These are phyloP conservation scores for Nemapogon koenigi DNA, from an alignment of 2,888 invertebrate species.

Conservation along the genomic window DNA sequence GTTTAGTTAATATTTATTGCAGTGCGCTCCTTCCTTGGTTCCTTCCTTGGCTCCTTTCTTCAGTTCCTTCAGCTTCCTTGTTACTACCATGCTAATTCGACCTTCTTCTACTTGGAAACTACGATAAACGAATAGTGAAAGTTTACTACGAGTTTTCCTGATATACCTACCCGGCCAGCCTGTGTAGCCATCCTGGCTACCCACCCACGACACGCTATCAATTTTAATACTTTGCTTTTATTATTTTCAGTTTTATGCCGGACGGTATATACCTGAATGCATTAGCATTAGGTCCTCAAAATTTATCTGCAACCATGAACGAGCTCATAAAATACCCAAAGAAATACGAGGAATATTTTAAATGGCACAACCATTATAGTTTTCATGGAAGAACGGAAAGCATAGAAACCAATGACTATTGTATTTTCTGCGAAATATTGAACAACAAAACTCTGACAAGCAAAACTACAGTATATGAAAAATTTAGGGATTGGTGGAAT, in stretches of 20 bases:
- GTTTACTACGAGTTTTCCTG: too few relatives aligned
- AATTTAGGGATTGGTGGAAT: slow-evolving; percentile 42
- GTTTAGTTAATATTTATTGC: too few relatives aligned
- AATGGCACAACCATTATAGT: slow-evolving; percentile 42
- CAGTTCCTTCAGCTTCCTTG: too few relatives aligned
- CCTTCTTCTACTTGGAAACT: too few relatives aligned
- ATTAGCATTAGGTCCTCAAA: slow-evolving; percentile 23
- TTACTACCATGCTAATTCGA: too few relatives aligned
- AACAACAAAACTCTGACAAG: slow-evolving; percentile 29
- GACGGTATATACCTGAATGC: slow-evolving; percentile 41
- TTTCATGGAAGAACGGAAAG: slow-evolving; percentile 29
- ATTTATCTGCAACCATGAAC: slow-evolving; percentile 33
- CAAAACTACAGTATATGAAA: slow-evolving; percentile 24
- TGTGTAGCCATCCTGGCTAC: too few relatives aligned
- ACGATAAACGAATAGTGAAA: too few relatives aligned
- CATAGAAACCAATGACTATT: slow-evolving; percentile 40
- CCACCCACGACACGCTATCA: too few relatives aligned
- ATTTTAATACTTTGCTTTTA: too few relatives aligned
- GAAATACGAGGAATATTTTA: slow-evolving; percentile 36
- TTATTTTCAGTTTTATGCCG: slow-evolving; percentile 43
- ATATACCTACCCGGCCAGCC: too few relatives aligned
- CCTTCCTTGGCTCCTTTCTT: too few relatives aligned
- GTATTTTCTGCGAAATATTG: slow-evolving; percentile 36
- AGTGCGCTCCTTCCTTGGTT: too few relatives aligned
- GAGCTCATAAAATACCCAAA: slow-evolving; percentile 31